A percentile compares a stretch with the other conserved stretches of the same genome.
Conservation (phyloP, 2,113 vertebrate species). For the Bucco capensis region DNA sequence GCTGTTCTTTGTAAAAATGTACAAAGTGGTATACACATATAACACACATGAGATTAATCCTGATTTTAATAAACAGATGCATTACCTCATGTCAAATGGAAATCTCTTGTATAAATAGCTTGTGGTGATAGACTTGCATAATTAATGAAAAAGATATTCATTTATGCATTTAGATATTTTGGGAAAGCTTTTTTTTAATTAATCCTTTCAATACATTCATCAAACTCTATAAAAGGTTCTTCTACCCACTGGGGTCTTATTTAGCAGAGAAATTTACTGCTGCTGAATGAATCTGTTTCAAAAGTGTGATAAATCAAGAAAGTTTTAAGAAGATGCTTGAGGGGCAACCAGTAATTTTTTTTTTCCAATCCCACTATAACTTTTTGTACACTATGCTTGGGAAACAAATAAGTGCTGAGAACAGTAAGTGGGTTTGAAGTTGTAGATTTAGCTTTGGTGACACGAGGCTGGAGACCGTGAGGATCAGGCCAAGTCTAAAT, state of each 20-base stretch:
- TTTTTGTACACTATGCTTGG: neutral
- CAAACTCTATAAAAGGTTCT: neutral
- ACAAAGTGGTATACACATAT: neutral
- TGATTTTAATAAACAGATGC: slow-evolving; percentile 10
- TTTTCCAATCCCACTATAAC: neutral
- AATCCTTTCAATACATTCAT: neutral
- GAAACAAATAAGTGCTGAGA: neutral
- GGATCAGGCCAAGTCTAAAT: neutral
- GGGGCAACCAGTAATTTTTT: neutral
- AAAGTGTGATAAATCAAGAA: neutral
- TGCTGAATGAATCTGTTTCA: neutral
- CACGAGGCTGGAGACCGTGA: neutral
- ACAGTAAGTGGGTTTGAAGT: neutral
- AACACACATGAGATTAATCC: neutral
- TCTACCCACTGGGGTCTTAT: neutral
- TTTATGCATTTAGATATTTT: slow-evolving; percentile 28
- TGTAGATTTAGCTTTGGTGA: neutral
- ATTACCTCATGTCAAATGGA: neutral
- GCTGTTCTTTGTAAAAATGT: neutral
- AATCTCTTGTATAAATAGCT: slow-evolving; percentile 14
- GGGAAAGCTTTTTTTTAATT: neutral
- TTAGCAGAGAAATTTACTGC: neutral
- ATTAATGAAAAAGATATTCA: neutral
- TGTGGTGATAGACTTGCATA: slow-evolving; percentile 26
- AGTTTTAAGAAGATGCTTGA: neutral